Conservation (phyloP, 2,888 invertebrate species). For the Salticus scenicus region DNA sequence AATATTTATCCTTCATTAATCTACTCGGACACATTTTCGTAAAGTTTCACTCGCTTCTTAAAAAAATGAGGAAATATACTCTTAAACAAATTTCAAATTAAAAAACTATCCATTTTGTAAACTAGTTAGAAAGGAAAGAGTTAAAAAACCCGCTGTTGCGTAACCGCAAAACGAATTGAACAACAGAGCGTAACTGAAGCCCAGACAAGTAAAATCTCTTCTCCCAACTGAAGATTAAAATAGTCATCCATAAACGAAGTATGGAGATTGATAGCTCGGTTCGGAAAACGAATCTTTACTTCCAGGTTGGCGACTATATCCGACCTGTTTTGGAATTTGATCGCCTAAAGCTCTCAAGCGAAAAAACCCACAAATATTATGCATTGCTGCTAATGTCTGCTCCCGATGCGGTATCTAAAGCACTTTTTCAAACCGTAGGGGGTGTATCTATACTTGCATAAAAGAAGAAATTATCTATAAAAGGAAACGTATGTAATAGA, state of each 20-base stretch:
- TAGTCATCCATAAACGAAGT: slow-evolving; percentile 32
- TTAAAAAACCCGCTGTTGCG: slow-evolving; percentile 22
- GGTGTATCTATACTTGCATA: background rate
- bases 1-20: no score
- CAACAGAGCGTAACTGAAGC: slow-evolving; percentile 45
- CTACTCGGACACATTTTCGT: no score
- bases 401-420: background rate
- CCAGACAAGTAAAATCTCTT: slow-evolving; percentile 20
- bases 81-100: no score
- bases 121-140: slow-evolving; percentile 17
- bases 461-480: background rate
- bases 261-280: slow-evolving; percentile 35
- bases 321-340: slow-evolving; percentile 45
- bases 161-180: slow-evolving; percentile 42
- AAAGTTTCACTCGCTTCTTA: no score
- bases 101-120: background rate
- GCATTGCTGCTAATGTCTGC: background rate
- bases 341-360: slow-evolving; percentile 24
- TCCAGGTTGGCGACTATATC: slow-evolving; percentile 46
- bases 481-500: background rate
- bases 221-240: background rate
- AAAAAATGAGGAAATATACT: background rate
- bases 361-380: background rate
- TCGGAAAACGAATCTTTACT: slow-evolving; percentile 19
- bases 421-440: background rate